A percentile compares a stretch with the other conserved stretches of the same genome.
These are phyloP conservation scores for Lucilia sericata DNA, from an alignment of 1,140 invertebrate genomes.

Conservation along the genomic window DNA sequence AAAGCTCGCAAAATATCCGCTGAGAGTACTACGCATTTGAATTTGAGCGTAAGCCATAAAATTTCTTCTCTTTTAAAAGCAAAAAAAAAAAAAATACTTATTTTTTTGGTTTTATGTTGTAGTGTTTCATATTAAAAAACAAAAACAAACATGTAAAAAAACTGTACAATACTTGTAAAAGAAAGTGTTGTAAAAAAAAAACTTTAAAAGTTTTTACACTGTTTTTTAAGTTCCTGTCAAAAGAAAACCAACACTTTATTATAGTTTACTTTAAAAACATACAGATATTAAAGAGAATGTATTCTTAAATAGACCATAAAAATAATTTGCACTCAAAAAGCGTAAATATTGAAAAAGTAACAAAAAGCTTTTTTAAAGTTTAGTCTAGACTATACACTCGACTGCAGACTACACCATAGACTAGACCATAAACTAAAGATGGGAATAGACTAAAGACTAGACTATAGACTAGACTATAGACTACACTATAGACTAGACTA, in stretches of 20 bases:
- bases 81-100: not conserved
- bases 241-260: not conserved
- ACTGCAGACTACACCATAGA: too few species aligned
- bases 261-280: too few species aligned
- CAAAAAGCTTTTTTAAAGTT: too few species aligned
- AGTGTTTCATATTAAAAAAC: not conserved
- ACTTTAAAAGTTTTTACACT: not conserved
- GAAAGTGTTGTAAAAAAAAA: not conserved
- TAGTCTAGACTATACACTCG: too few species aligned
- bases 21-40: slow-evolving; percentile 67
- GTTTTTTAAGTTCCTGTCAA: not conserved
- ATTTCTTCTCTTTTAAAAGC: not conserved
- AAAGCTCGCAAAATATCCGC: slow-evolving; percentile 70
- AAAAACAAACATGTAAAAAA: not conserved
- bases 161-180: too few species aligned
- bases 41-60: slow-evolving; percentile 60
- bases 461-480: too few species aligned
- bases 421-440: too few species aligned
- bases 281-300: slow-evolving; percentile 3
- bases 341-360: too few species aligned
- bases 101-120: not conserved
- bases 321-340: too few species aligned
- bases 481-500: too few species aligned
- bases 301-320: not conserved
- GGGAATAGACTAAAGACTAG: too few species aligned